A percentile compares a stretch with the other conserved stretches of the same genome.
These are phyloP conservation scores for Perizoma flavofasciatum DNA, from an alignment of 2,888 invertebrate species.

Conservation along the genomic window DNA sequence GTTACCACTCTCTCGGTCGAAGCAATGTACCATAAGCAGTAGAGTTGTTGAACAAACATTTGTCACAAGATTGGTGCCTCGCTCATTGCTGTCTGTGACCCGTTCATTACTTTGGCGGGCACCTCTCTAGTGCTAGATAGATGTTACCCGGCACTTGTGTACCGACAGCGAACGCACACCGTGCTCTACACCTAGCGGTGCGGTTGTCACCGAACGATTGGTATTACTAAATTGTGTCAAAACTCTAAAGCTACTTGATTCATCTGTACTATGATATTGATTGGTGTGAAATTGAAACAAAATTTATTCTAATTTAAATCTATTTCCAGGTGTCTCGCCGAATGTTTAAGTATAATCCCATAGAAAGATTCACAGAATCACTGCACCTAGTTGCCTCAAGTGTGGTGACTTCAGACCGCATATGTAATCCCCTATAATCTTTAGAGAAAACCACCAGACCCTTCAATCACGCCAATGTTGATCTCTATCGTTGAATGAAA, in stretches of 20 bases:
- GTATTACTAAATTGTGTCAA: constrained; percentile 75
- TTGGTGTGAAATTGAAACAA: constrained; percentile 78
- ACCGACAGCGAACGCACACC: constrained; percentile 44
- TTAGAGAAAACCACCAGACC: constrained; percentile 35
- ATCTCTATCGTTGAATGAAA: not conserved
- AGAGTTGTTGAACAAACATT: constrained; percentile 56
- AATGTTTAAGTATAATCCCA: constrained; percentile 78
- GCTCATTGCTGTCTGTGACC: constrained; percentile 28
- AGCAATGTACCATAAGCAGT: constrained; percentile 51
- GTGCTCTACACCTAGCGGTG: constrained; percentile 11
- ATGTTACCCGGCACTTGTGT: constrained; percentile 66
- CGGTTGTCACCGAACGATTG: constrained; percentile 62
- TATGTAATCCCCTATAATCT: constrained; percentile 49
- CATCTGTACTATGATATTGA: constrained; percentile 56
- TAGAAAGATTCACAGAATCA: constrained; percentile 73
- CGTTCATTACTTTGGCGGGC: constrained; percentile 27
- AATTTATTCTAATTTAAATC: constrained; percentile 82
- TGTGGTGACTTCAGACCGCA: constrained; percentile 63
- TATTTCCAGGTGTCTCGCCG: constrained; percentile 83
- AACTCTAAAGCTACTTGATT: constrained; percentile 55
- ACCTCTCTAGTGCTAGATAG: constrained; percentile 49
- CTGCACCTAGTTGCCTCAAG: constrained; percentile 71
- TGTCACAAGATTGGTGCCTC: constrained; percentile 52
- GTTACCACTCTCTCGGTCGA: constrained; percentile 53
- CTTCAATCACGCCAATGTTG: constrained; percentile 8